These are phyloP conservation scores for Callospermophilus lateralis DNA, from an alignment of 2,113 vertebrate genomes.

Conservation along the genomic window DNA sequence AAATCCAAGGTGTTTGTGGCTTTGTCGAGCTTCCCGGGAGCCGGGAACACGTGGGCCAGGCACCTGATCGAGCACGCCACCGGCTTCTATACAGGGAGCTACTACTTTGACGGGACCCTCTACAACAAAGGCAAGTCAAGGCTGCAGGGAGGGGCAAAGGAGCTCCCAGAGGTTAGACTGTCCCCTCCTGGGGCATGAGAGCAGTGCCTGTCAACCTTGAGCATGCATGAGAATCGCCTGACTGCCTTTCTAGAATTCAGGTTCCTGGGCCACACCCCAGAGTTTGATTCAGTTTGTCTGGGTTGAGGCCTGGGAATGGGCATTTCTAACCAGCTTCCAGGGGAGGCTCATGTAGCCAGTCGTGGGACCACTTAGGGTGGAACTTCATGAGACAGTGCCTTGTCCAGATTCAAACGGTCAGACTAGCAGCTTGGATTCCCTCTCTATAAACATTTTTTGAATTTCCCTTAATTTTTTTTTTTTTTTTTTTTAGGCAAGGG, in stretches of 20 bases:
- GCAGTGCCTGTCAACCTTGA: background rate
- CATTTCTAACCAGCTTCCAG: background rate
- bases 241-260: background rate
- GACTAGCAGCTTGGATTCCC: background rate
- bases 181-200: background rate
- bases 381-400: background rate
- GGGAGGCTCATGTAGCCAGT: too few species aligned
- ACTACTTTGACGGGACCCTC: constrained; percentile 97
- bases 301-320: too few species aligned
- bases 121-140: constrained; percentile 94
- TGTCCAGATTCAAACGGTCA: background rate
- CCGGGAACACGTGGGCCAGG: constrained; percentile 97
- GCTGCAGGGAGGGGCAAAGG: rapidly evolving
- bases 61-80: constrained; percentile 97
- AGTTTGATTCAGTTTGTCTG: too few species aligned
- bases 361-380: background rate
- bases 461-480: background rate
- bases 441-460: background rate
- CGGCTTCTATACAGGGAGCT: constrained; percentile 97
- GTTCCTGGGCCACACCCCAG: background rate
- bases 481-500: background rate
- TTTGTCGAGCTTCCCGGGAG: constrained; percentile 96
- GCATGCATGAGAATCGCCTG: too few species aligned
- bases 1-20: constrained; percentile 94
- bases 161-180: rapidly evolving